Evolutionary conservation across 2,888 invertebrate species (phyloP), one percentile per base, ranked within the genome.

Genomic region (Halocaridina rubra): DNA sequence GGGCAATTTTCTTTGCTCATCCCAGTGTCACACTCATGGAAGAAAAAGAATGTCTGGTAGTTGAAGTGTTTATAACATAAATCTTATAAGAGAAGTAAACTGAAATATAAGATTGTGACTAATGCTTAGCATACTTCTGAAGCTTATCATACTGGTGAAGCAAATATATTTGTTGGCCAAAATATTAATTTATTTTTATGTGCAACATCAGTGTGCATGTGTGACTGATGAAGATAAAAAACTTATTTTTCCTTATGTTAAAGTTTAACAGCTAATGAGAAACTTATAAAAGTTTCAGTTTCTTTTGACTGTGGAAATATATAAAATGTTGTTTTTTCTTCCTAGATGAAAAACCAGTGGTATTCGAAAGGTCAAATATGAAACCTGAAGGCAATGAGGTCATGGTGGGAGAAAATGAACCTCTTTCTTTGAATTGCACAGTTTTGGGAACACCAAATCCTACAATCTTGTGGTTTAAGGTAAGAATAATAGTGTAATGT

Each of bases 401-500:
- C 0, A 19, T 3, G 22, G 24, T 81, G 4, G 5, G 39, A 30
- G 74, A 74, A 39, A 24, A 46, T 19, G 0, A 33, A 3, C 30
- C 27, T 2, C 76, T 53, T 16, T n/a, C 3, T 10, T 19, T 81
- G 5, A 81, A 69, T 33, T 81, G 81, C 46, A 76, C 76, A 19
- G 81, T 81, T 0, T 27, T 32, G 1, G 81, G 81, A 3, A 69
- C n/a, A 16, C 81, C 81, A 13, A 57, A 10, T 0, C 81, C 81
- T 3, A 29, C 10, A 19, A 27, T 81, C 3, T 57, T 22, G 0
- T 81, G 81, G 81, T 69, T 27, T 27, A 81, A 81, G 81, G 81
- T 81, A 33, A 75, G n/a, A 7, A 5, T 7, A 57, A 8, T 2
- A 2, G 19, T 74, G 10, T 19, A 69, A 16, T 61, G 10, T 19